phyloP scores from a whole-genome alignment of 2,888 invertebrate species.

The Agrypnus murinus region DNA sequence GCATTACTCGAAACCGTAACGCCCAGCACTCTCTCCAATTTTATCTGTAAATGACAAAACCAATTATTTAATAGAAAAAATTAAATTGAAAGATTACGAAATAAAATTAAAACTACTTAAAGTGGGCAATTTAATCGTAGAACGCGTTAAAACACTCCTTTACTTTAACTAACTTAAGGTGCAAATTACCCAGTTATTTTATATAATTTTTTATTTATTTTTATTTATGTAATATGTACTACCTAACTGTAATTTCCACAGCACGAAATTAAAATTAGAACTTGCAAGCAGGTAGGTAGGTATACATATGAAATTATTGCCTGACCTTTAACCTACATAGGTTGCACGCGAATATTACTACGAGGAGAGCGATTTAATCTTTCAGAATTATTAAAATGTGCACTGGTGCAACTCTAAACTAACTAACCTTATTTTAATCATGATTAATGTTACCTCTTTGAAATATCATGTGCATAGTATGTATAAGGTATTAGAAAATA shows the following conservation, averaged over 20 bases:
- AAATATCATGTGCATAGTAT: neutral
- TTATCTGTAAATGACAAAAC: constrained; percentile 82
- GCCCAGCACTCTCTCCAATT: constrained; percentile 95
- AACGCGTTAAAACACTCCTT: too few species aligned
- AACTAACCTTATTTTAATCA: constrained; percentile 20
- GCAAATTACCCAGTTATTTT: constrained; percentile 15
- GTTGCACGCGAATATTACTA: constrained; percentile 32
- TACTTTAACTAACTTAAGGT: too few species aligned
- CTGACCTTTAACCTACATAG: constrained; percentile 39
- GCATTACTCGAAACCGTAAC: constrained; percentile 96
- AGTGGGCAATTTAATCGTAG: constrained; percentile 10
- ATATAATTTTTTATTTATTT: too few species aligned
- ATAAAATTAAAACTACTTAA: constrained; percentile 4
- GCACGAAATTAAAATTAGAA: constrained; percentile 14
- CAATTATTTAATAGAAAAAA: constrained; percentile 45
- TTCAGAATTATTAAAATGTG: neutral
- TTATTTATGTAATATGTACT: too few species aligned
- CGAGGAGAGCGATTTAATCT: constrained; percentile 26
- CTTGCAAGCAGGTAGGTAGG: neutral
- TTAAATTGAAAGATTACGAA: constrained; percentile 31
- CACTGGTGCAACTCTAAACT: neutral
- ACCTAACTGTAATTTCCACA: constrained; percentile 4
- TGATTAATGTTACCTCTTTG: constrained; percentile 3
- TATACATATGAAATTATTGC: constrained; percentile 12
- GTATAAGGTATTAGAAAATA: constrained; percentile 20